Evolutionary conservation across 2,888 invertebrate species (phyloP).

Genomic region (Zootermopsis nevadensis): DNA sequence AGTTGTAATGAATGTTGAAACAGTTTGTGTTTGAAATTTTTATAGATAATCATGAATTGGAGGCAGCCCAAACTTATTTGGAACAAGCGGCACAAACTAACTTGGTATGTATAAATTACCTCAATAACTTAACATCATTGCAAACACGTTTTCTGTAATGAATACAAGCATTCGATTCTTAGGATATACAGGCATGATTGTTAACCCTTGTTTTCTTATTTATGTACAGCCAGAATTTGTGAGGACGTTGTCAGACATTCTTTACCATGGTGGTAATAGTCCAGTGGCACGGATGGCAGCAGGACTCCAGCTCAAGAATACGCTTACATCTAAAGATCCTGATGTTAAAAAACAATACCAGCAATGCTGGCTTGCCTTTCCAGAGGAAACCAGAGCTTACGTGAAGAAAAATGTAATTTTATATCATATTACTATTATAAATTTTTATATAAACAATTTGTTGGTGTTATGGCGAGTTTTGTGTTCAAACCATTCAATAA

Average conservation of each 20-base stretch:
- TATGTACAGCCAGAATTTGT: conserved; percentile 81
- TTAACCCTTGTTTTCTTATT: conserved; percentile 49
- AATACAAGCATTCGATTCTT: neutral
- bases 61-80: conserved; percentile 90
- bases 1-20: neutral
- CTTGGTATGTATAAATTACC: conserved; percentile 70
- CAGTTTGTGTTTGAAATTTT: conserved; percentile 29
- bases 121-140: neutral
- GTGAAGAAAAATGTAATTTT: conserved; percentile 93
- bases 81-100: conserved; percentile 93
- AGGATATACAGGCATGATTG: neutral
- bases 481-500: too few species aligned
- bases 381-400: conserved; percentile 85
- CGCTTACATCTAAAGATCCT: conserved; percentile 94
- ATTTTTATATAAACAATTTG: too few species aligned
- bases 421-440: neutral
- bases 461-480: too few species aligned
- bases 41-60: conserved; percentile 93
- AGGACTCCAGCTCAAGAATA: conserved; percentile 97
- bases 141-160: neutral
- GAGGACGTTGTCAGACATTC: conserved; percentile 91
- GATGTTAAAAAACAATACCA: conserved; percentile 84
- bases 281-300: conserved; percentile 98
- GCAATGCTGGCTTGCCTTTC: conserved; percentile 92
- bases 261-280: conserved; percentile 89